Base-by-base conservation (phyloP, 53 echinoderm and acorn worm genomes). In the Zoroaster sp. region DNA sequence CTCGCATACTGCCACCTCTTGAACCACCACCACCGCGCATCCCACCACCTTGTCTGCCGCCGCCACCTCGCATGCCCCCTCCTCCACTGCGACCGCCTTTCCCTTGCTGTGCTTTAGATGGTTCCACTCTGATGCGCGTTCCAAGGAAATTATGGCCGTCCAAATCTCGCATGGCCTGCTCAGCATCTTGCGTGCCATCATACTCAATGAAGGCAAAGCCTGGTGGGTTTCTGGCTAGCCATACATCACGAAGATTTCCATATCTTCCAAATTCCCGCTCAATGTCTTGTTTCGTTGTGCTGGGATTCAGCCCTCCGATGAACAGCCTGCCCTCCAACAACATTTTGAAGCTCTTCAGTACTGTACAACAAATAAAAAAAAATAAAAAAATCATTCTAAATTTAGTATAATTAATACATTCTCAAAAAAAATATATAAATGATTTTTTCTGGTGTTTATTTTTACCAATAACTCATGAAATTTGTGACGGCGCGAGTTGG, bases 191-290 rank as follows among this genome's bases (percentile, higher is more conserved):
- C 8, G 78, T 45, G 34, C 55, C 90, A 41, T 91, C 91, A 46
- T 93, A 99, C 85, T 99, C 96, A 11, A 99, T 90, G 66, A 99
- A 99, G 3, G 99, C 99, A 33, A 99, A 99, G 87, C 99, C 99
- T 66, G 99, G 99, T 77, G 99, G 99, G 87, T 93, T 96, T 46
- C 99, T 89, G 23, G 99, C 99, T 36, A 99, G 87, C 99, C 99
- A 99, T 32, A 99, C 90, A 43, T 99, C 99, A 38, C 88, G 80
- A 6, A 99, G 86, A 18, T 25, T 77, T 41, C 99, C 99, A 75
- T 75, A 93, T 83, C 93, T 93, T 21, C 91, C 87, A 77, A 99
- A 99, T 59, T 91, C 94, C 28, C 88, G 80, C 65, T 96, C 87
- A 18, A 99, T 73, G 31, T 96, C 99, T 10, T 93, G 83, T 70